Conservation (phyloP, 2,797 vertebrate species). For the Euphonia xanthogaster region DNA sequence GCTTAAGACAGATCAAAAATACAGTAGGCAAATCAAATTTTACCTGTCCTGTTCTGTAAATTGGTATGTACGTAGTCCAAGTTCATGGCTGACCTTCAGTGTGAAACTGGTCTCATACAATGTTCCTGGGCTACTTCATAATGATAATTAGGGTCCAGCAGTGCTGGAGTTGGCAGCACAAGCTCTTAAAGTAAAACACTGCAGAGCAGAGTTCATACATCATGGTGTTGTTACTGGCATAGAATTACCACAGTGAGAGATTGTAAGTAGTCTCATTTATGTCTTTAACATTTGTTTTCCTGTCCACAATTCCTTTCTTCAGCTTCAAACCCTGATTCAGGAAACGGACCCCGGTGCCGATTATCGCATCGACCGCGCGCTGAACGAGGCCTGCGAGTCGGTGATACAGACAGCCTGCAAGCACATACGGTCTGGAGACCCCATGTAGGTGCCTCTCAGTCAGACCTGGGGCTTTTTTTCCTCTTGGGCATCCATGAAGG, state of each 20-base stretch:
- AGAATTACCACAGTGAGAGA: background rate
- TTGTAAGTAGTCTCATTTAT: background rate
- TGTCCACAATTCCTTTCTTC: slow-evolving; percentile 1
- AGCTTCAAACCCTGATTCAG: slow-evolving; percentile 95
- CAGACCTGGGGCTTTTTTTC: background rate
- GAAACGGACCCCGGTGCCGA: slow-evolving; percentile 93
- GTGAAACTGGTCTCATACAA: background rate
- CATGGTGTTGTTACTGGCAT: background rate
- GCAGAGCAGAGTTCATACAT: background rate
- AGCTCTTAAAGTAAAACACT: background rate
- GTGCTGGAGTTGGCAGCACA: background rate
- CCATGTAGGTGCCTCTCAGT: slow-evolving; percentile 83
- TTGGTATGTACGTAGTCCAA: background rate
- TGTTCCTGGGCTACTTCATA: background rate
- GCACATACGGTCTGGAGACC: slow-evolving; percentile 94
- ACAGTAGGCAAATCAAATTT: background rate
- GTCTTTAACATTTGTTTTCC: background rate
- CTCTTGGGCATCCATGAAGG: rapidly evolving
- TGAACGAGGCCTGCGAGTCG: slow-evolving; percentile 95
- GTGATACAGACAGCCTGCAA: slow-evolving; percentile 99
- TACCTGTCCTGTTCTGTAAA: background rate
- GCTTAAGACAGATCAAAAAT: background rate
- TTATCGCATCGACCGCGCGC: slow-evolving; percentile 93
- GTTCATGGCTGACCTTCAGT: background rate
- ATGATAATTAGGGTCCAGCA: background rate